Conservation (phyloP, 2,113 vertebrate genomes). For the Brachyistius frenatus region DNA sequence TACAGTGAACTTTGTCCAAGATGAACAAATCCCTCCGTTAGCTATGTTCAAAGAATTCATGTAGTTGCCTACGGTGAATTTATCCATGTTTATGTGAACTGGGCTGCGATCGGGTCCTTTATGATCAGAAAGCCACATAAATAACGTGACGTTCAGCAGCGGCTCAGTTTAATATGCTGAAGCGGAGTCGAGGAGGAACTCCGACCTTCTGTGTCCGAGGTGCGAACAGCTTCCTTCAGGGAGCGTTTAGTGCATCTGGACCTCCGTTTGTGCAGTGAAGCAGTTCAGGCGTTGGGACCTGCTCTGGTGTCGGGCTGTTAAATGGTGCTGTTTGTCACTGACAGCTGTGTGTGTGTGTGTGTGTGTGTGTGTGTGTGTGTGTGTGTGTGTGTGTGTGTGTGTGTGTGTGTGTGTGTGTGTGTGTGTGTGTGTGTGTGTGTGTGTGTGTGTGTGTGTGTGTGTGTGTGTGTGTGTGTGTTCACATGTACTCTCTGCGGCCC, state of each 20-base stretch:
- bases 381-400: constrained; percentile 3
- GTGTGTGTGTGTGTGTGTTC: background rate
- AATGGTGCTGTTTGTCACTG: constrained; percentile 65
- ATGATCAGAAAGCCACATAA: too few relatives aligned
- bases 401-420: background rate
- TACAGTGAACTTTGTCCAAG: too few relatives aligned
- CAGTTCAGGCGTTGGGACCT: constrained; percentile 15
- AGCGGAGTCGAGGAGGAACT: too few relatives aligned
- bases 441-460: background rate
- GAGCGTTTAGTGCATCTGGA: constrained; percentile 15
- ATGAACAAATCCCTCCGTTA: too few relatives aligned
- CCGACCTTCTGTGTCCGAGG: too few relatives aligned
- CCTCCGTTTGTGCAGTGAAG: constrained; percentile 23
- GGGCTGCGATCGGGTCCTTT: too few relatives aligned
- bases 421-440: background rate
- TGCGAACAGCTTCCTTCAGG: background rate
- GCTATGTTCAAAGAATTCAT: too few relatives aligned
- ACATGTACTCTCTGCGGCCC: constrained; percentile 3
- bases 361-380: constrained; percentile 12
- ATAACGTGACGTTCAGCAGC: too few relatives aligned
- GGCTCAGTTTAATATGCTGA: too few relatives aligned
- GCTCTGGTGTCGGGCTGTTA: constrained; percentile 48
- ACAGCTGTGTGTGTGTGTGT: constrained; percentile 33
- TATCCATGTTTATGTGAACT: too few relatives aligned
- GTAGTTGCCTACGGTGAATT: too few relatives aligned